phyloP scores from a whole-genome alignment of 2,888 invertebrate genomes.

The Lithosia quadra region DNA sequence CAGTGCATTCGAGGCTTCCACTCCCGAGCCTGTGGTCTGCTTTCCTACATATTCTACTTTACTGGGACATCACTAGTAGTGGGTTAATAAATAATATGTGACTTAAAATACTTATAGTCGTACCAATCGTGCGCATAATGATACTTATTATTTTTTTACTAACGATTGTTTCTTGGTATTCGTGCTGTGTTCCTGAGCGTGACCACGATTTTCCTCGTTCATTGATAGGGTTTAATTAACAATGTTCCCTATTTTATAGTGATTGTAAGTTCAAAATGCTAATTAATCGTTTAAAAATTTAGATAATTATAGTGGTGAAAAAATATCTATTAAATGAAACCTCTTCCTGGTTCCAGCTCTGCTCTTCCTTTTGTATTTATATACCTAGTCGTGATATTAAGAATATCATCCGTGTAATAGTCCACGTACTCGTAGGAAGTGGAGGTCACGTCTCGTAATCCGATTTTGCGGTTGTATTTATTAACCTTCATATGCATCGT shows the following conservation, averaged over 20 bases:
- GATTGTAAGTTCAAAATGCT: conserved; percentile 33
- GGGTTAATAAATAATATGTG: background rate
- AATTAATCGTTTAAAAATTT: too few species aligned
- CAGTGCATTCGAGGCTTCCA: background rate
- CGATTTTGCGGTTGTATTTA: conserved; percentile 61
- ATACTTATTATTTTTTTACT: conserved; percentile 20
- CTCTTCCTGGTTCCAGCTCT: background rate
- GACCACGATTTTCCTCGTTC: conserved; percentile 61
- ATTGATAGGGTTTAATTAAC: conserved; percentile 26
- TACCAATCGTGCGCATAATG: conserved; percentile 13
- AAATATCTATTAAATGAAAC: too few species aligned
- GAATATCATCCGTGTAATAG: conserved; percentile 1
- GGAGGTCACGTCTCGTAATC: conserved; percentile 1
- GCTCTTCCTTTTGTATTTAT: background rate
- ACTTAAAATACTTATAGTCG: background rate
- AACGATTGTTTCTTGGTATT: conserved; percentile 51
- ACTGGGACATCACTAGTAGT: background rate
- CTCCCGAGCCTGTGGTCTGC: background rate
- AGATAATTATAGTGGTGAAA: background rate
- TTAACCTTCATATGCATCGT: conserved; percentile 63
- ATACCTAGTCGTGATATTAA: background rate
- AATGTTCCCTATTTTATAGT: conserved; percentile 32
- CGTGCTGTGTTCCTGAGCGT: conserved; percentile 68
- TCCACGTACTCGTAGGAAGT: background rate
- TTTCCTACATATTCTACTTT: background rate